Percentiles rank a stretch among this genome's conserved stretches.
phyloP scores from a whole-genome alignment of 1,140 invertebrate genomes.

The Rhynchophorus ferrugineus region DNA sequence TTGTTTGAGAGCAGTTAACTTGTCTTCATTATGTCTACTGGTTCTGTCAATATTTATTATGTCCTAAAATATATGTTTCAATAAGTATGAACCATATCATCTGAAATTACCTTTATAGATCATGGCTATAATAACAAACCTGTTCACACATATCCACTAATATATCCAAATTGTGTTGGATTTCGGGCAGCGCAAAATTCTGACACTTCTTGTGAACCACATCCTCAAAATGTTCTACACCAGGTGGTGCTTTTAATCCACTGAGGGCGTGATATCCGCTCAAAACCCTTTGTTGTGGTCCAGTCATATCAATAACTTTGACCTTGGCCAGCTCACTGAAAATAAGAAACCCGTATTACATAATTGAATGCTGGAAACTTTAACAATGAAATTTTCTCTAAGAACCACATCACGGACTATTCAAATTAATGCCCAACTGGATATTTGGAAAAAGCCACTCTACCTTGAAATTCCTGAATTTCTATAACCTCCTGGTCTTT shows the following conservation, averaged over 20 bases:
- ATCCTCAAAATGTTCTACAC: constrained; percentile 54
- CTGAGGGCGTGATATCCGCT: constrained; percentile 87
- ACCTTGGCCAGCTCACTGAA: constrained; percentile 65
- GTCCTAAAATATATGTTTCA: constrained; percentile 46
- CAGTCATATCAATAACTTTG: constrained; percentile 99
- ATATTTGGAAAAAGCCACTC: constrained; percentile 14
- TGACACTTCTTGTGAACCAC: constrained; percentile 52
- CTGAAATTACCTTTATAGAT: constrained; percentile 3
- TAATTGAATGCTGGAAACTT: too few relatives aligned
- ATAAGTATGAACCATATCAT: constrained; percentile 9
- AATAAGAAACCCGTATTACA: constrained; percentile 22
- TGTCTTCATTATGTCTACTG: constrained; percentile 66
- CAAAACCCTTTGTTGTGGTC: constrained; percentile 85
- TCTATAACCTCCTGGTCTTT: constrained; percentile 52
- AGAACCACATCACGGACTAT: too few relatives aligned
- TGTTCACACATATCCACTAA: constrained; percentile 91
- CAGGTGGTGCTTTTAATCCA: constrained; percentile 51
- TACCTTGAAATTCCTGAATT: constrained; percentile 43
- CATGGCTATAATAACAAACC: constrained; percentile 37
- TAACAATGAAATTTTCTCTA: too few relatives aligned
- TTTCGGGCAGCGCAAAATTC: constrained; percentile 76
- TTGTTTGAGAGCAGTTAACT: constrained; percentile 67
- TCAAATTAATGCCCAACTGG: too few relatives aligned
- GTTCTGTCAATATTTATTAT: constrained; percentile 85
- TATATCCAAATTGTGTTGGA: constrained; percentile 86